A percentile compares a stretch with the other conserved stretches of the same genome.
These are phyloP conservation scores for Ploceus nigricollis DNA, from an alignment of 2,113 vertebrate genomes.

Conservation along the genomic window DNA sequence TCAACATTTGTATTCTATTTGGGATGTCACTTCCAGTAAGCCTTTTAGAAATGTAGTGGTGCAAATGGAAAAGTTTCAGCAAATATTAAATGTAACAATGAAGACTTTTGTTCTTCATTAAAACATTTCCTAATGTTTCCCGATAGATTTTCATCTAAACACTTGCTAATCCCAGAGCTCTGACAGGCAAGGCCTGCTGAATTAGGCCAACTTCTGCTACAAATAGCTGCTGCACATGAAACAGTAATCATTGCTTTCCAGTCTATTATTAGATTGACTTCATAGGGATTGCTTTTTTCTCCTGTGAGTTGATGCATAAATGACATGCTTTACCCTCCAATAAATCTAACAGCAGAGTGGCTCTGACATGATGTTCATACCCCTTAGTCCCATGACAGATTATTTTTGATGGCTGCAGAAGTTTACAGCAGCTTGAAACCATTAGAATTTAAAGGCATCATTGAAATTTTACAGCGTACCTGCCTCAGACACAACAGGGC, in stretches of 20 bases:
- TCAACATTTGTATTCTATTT: slow-evolving; percentile 9
- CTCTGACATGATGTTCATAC: slow-evolving; percentile 74
- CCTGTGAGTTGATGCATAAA: slow-evolving; percentile 79
- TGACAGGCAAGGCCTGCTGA: slow-evolving; percentile 63
- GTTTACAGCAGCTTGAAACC: slow-evolving; percentile 68
- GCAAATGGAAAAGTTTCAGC: slow-evolving; percentile 10
- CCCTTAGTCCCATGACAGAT: slow-evolving; percentile 71
- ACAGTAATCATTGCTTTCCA: slow-evolving; percentile 76
- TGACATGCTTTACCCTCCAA: slow-evolving; percentile 78
- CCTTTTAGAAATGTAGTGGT: slow-evolving; percentile 5
- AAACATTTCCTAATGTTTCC: slow-evolving; percentile 66
- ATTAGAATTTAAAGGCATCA: slow-evolving; percentile 73
- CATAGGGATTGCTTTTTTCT: slow-evolving; percentile 76
- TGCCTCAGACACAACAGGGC: slow-evolving; percentile 17
- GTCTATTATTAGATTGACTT: slow-evolving; percentile 82
- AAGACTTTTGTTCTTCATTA: slow-evolving; percentile 66
- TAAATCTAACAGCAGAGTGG: slow-evolving; percentile 76
- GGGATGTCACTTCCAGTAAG: slow-evolving; percentile 33
- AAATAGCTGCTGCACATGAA: slow-evolving; percentile 75
- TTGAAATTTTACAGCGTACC: slow-evolving; percentile 60
- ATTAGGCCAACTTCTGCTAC: slow-evolving; percentile 73
- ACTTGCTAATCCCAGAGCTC: slow-evolving; percentile 70
- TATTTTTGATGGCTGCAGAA: slow-evolving; percentile 75
- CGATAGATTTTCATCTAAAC: slow-evolving; percentile 57
- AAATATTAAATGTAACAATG: slow-evolving; percentile 12